Evolutionary conservation across 2,113 vertebrate genomes (phyloP).

Genomic region (Uria lomvia): DNA sequence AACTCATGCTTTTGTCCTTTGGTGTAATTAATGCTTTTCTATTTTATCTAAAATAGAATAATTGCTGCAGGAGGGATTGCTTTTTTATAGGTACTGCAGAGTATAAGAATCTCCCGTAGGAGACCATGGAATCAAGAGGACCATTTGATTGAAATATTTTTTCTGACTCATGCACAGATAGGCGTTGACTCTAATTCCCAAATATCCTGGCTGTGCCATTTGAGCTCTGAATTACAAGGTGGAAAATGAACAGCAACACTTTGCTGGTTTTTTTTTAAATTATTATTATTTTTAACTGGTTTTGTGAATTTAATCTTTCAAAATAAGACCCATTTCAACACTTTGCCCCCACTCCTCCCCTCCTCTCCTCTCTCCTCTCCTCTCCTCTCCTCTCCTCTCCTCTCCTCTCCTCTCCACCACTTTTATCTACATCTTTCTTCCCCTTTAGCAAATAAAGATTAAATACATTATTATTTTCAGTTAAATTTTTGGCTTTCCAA

Average conservation of each 20-base stretch:
- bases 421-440: neutral
- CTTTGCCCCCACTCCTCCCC: rapidly evolving
- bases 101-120: neutral
- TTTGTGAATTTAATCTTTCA: neutral
- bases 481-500: neutral
- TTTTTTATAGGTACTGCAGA: neutral
- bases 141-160: neutral
- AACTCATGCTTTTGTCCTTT: neutral
- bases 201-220: neutral
- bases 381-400: too few species aligned
- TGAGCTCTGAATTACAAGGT: neutral
- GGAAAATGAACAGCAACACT: neutral
- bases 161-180: neutral
- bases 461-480: neutral
- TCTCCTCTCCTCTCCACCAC: rapidly evolving
- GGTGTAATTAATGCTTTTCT: neutral
- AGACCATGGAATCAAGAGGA: neutral
- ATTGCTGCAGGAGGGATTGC: neutral
- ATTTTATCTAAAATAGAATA: neutral
- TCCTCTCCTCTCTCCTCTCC: neutral
- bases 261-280: neutral
- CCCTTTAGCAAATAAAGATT: neutral
- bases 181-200: neutral
- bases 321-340: neutral
- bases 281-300: neutral